phyloP scores from a whole-genome alignment of 2,888 invertebrate genomes.

The Venusia cambrica region DNA sequence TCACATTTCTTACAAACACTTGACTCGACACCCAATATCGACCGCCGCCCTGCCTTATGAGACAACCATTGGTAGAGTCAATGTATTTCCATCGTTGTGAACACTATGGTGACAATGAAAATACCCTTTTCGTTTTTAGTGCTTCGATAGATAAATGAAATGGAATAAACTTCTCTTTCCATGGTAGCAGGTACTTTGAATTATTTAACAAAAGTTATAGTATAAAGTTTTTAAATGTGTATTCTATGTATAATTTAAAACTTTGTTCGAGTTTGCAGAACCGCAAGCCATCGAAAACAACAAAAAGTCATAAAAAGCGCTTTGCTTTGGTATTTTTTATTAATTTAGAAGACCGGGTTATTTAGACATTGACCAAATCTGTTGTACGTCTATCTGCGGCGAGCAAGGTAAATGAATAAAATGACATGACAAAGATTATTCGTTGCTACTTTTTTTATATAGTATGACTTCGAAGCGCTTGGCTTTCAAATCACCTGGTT shows the following conservation, averaged over 20 bases:
- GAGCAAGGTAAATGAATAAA: too few species aligned
- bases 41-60: constrained; percentile 54
- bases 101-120: constrained; percentile 27
- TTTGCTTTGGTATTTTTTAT: constrained; percentile 1
- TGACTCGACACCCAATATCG: constrained; percentile 61
- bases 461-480: too few species aligned
- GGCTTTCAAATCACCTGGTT: too few species aligned
- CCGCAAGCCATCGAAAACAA: constrained; percentile 7
- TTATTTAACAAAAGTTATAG: too few species aligned
- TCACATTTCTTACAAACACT: constrained; percentile 67
- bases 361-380: too few species aligned
- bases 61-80: constrained; percentile 48
- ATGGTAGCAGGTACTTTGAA: too few species aligned
- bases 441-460: too few species aligned
- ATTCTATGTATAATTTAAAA: background rate
- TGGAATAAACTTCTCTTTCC: too few species aligned
- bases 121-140: constrained; percentile 28
- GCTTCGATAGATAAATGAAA: too few species aligned
- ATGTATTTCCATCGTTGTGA: constrained; percentile 32
- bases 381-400: too few species aligned
- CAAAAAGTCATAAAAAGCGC: constrained; percentile 3
- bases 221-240: too few species aligned
- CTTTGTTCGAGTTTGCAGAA: background rate
- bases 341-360: constrained; percentile 1
- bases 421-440: too few species aligned